Percentiles rank a stretch among this genome's conserved stretches.
phyloP scores from a whole-genome alignment of 2,113 vertebrate species.

The Haplochromis vanheusdeni region DNA sequence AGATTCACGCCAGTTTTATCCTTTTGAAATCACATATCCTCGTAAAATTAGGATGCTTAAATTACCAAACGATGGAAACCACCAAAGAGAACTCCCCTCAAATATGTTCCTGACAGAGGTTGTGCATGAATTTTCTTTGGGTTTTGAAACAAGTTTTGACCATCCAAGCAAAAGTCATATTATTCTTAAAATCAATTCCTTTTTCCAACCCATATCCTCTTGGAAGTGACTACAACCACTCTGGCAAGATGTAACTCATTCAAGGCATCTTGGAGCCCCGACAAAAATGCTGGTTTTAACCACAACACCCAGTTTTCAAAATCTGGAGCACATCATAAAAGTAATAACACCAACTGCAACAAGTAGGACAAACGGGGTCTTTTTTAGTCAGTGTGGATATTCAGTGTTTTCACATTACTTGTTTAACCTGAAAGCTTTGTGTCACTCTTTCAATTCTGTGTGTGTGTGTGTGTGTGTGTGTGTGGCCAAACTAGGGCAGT shows the following conservation, averaged over 20 bases:
- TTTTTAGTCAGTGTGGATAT: neutral
- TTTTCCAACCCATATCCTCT: neutral
- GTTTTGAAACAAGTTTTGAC: neutral
- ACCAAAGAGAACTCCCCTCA: neutral
- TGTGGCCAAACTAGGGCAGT: neutral
- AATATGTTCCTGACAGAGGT: neutral
- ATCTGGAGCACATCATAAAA: slow-evolving; percentile 2
- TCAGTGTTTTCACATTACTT: neutral
- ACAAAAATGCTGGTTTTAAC: slow-evolving; percentile 17
- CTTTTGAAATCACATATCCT: neutral
- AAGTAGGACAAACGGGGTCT: neutral
- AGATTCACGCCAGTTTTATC: neutral
- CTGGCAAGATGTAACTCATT: neutral
- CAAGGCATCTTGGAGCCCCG: neutral
- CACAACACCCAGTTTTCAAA: neutral
- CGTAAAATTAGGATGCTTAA: neutral
- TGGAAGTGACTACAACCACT: neutral
- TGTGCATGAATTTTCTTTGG: neutral
- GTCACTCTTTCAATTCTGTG: neutral
- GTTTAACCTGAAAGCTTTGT: neutral
- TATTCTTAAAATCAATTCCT: neutral
- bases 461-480: neutral
- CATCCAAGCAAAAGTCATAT: neutral
- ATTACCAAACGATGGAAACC: neutral
- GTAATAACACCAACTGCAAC: neutral